Evolutionary conservation across 1,140 invertebrate genomes (phyloP).

Genomic region (Drosophila persimilis): DNA sequence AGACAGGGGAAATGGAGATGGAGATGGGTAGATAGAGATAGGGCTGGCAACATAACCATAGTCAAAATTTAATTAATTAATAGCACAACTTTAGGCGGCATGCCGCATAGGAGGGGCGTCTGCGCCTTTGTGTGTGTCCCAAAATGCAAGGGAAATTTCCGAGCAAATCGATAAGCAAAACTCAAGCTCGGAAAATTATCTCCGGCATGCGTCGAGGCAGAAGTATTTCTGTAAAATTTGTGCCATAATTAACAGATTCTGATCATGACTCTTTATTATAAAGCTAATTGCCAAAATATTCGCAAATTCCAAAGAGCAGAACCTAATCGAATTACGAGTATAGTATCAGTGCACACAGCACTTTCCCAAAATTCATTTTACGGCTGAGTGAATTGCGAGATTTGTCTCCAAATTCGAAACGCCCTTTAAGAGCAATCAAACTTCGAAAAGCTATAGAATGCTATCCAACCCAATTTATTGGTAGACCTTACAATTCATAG

Average conservation of each 20-base stretch:
- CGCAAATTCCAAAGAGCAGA: slow-evolving; percentile 2
- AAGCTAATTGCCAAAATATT: slow-evolving; percentile 33
- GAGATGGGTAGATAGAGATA: not conserved
- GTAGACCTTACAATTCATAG: too few species aligned
- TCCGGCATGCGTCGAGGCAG: slow-evolving; percentile 25
- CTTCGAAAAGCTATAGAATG: too few species aligned
- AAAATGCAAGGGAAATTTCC: slow-evolving; percentile 36
- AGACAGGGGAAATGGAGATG: slow-evolving; percentile 16
- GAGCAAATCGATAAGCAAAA: slow-evolving; percentile 44
- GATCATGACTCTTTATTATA: slow-evolving; percentile 42
- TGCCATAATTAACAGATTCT: slow-evolving; percentile 54
- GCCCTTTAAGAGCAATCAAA: too few species aligned
- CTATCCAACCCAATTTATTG: too few species aligned
- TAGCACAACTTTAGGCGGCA: slow-evolving; percentile 69
- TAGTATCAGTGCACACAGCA: too few species aligned
- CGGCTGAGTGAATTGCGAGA: too few species aligned
- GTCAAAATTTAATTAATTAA: slow-evolving; percentile 80
- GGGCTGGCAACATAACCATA: slow-evolving; percentile 22
- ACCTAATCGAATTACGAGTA: slow-evolving; percentile 5
- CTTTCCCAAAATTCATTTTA: too few species aligned
- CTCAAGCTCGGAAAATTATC: slow-evolving; percentile 33
- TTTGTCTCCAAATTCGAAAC: too few species aligned
- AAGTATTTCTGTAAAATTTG: slow-evolving; percentile 43
- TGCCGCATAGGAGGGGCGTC: slow-evolving; percentile 20
- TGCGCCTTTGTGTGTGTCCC: slow-evolving; percentile 8